A percentile compares a stretch with the other conserved stretches of the same genome.
phyloP scores from a whole-genome alignment of 2,797 vertebrate species.

The Eulemur coronatus region DNA sequence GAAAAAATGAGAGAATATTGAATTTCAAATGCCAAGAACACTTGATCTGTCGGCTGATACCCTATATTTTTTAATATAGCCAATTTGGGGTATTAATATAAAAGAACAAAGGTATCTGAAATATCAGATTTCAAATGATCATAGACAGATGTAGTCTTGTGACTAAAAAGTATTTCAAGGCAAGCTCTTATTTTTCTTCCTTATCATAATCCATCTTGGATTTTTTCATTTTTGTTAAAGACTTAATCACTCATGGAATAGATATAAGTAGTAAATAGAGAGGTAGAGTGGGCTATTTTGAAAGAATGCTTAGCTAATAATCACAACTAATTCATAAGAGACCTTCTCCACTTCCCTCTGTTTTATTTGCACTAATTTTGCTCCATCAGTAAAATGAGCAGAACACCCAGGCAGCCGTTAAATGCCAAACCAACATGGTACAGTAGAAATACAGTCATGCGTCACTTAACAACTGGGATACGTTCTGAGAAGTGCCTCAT shows the following conservation, averaged over 20 bases:
- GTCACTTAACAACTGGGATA: not conserved
- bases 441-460: no score
- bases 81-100: not conserved
- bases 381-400: no score
- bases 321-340: not conserved
- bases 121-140: not conserved
- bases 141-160: not conserved
- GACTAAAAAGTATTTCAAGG: not conserved
- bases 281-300: not conserved
- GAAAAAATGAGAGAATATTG: not conserved
- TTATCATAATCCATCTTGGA: not conserved
- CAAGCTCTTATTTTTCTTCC: not conserved
- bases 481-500: not conserved
- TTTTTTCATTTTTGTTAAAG: not conserved
- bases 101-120: not conserved
- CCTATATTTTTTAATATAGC: not conserved
- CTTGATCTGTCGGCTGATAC: not conserved
- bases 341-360: not conserved
- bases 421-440: rapidly evolving
- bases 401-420: not conserved
- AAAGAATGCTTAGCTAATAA: not conserved
- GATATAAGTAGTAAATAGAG: not conserved
- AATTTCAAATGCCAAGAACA: not conserved
- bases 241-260: not conserved
- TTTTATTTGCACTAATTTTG: not conserved